Conservation (phyloP, 2,797 vertebrate species). For the Manis crassicaudata region DNA sequence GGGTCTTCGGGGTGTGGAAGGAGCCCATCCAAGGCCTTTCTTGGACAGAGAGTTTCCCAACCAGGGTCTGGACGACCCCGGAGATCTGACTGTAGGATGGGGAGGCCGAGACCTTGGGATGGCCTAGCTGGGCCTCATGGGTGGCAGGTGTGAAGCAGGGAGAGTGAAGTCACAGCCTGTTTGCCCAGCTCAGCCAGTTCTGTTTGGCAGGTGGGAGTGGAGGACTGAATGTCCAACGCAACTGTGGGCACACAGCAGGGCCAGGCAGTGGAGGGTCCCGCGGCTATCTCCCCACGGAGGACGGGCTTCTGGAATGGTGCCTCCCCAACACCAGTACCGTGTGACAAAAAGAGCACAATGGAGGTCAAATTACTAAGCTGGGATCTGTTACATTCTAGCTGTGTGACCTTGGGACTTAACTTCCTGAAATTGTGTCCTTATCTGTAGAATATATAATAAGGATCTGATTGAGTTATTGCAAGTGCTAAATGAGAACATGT, state of each 20-base stretch:
- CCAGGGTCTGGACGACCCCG: background rate
- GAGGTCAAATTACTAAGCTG: background rate
- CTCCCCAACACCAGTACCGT: background rate
- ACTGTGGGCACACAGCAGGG: background rate
- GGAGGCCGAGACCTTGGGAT: background rate
- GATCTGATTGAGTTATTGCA: background rate
- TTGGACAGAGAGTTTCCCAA: background rate
- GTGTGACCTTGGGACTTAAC: background rate
- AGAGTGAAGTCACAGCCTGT: background rate
- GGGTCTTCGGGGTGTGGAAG: no score
- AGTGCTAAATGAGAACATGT: background rate
- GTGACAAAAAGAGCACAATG: background rate
- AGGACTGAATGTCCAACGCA: constrained; percentile 1
- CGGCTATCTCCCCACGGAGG: background rate
- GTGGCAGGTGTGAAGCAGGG: background rate
- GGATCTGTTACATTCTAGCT: background rate
- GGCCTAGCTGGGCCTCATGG: background rate
- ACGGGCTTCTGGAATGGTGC: background rate
- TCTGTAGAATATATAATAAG: background rate
- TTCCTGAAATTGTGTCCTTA: background rate
- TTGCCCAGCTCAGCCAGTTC: constrained; percentile 19
- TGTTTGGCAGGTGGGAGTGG: constrained; percentile 47
- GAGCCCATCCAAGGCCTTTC: background rate
- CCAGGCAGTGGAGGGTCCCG: background rate
- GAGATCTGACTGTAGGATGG: background rate